Evolutionary conservation across 2,797 vertebrate species (phyloP).

Genomic region (Mormyrus hasselquistii): DNA sequence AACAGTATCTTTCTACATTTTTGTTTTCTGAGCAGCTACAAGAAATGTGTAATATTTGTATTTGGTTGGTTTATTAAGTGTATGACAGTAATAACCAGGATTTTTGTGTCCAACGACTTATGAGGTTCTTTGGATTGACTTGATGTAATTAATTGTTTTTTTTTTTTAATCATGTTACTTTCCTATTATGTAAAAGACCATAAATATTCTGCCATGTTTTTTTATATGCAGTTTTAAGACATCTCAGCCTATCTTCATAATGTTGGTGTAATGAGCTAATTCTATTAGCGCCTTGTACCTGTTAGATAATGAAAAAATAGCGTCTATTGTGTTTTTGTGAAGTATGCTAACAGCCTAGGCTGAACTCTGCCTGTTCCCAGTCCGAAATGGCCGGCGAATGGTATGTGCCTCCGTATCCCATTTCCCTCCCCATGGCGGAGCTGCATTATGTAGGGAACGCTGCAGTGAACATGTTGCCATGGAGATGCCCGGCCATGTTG

Average conservation of each 20-base stretch:
- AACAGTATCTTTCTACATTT: neutral
- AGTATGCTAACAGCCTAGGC: neutral
- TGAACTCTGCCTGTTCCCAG: neutral
- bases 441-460: conserved; percentile 17
- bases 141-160: neutral
- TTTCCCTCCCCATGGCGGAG: neutral
- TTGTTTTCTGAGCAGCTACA: neutral
- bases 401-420: neutral
- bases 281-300: neutral
- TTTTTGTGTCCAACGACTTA: neutral
- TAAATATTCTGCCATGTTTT: neutral
- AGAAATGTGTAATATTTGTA: neutral
- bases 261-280: neutral
- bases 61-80: neutral
- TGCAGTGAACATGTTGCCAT: conserved; percentile 30
- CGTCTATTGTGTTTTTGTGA: neutral
- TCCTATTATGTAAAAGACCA: neutral
- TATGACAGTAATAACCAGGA: neutral
- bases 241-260: neutral
- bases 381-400: neutral
- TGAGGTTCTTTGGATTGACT: neutral
- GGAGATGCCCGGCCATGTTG: conserved; percentile 19
- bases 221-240: neutral
- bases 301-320: neutral
- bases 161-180: neutral